Base-by-base conservation (phyloP, 30 jellyfish, hydroid and myxozoan genomes). In the Aurelia sp. region DNA sequence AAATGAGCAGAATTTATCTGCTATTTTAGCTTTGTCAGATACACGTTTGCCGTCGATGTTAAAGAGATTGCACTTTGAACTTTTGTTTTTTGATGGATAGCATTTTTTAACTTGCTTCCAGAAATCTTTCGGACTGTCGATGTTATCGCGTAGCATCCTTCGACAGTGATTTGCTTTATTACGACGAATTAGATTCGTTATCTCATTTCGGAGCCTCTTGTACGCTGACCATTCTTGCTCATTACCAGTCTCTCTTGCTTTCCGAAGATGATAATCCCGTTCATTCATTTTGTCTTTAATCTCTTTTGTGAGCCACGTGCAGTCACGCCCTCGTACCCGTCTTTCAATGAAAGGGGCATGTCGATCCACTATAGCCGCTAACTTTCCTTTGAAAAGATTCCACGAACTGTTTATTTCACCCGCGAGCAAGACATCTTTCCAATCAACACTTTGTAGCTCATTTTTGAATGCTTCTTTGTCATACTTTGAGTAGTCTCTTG, bases 151-250 rank as follows among this genome's bases (percentile, higher is more conserved):
- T 44, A 71, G 89, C 71, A 84, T 79, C 85, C 63, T 35, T 16
- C 82, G 80, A 31, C 85, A 55, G 71, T 84, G 93, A 63, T 84
- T 84, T 58, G 90, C 93, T 73, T 84, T 84, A n/a, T 82, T 79
- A 73, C 59, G 71, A 73, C 90, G 93, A 84, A 84, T 73, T 61
- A 17, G 79, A 73, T 84, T 84, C 4, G 90, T 84, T 76, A 71
- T 79, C 58, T 57, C 61, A 67, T 84, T 84, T 71, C 93, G 79
- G 53, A 60, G 81, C 18, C 61, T 37, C 72, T 73, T 84, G 71
- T 84, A 84, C 7, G 81, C 37, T 71, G 85, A 82, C 33, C 33
- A 27, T 27, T 27, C 33, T 27, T 27, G 33, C 33, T 27, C 33
- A 84, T 60, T 33, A 73, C 82, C 60, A 30, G 89, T 51, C 52